Evolutionary conservation across 1,140 invertebrate species (phyloP).

Genomic region (Cepaea nemoralis): DNA sequence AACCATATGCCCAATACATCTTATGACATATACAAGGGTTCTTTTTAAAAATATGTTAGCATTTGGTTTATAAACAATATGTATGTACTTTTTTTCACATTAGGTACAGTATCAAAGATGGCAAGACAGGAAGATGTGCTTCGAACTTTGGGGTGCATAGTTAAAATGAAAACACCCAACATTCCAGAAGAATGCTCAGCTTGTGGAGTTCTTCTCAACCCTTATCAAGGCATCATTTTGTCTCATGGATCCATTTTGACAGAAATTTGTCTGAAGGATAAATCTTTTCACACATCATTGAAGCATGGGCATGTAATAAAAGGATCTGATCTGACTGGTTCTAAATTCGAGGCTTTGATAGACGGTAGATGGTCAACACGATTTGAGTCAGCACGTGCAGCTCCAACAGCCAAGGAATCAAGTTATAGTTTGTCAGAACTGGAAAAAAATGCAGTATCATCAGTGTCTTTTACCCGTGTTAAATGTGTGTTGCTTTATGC

Average conservation of each 20-base stretch:
- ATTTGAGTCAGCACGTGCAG: no score
- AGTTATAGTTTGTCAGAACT: neutral
- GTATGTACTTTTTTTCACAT: neutral
- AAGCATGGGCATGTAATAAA: slow-evolving; percentile 14
- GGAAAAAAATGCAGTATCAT: neutral
- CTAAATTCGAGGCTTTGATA: neutral
- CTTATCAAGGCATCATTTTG: slow-evolving; percentile 30
- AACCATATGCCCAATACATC: no score
- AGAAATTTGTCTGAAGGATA: slow-evolving; percentile 1
- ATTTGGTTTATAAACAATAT: no score
- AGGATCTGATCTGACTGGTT: neutral
- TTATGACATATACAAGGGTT: no score
- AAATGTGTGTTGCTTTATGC: slow-evolving; percentile 19
- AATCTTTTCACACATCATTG: neutral
- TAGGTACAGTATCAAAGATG: neutral
- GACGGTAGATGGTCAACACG: slow-evolving; percentile 13
- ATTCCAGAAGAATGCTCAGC: slow-evolving; percentile 7
- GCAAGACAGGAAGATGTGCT: neutral
- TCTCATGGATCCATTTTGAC: slow-evolving; percentile 34
- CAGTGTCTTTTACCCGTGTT: neutral
- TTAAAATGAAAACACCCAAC: neutral
- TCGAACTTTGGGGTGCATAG: slow-evolving; percentile 23
- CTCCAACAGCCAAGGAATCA: no score
- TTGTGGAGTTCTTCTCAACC: slow-evolving; percentile 17
- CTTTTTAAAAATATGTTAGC: no score